Conservation (phyloP, 1,140 invertebrate species). For the Drosophila auraria region DNA sequence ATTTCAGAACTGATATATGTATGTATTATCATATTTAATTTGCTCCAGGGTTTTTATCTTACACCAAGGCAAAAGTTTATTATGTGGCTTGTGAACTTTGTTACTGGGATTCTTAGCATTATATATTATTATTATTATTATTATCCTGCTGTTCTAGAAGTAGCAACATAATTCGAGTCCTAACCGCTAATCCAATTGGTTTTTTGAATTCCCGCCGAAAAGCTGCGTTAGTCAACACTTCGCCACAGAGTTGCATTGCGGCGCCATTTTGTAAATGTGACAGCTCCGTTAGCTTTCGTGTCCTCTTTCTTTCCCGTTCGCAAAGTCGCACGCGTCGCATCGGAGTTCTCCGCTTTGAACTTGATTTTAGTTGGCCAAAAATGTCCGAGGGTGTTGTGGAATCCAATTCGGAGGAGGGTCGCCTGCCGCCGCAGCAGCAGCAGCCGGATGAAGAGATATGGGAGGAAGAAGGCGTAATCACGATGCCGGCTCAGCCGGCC, state of each 20-base stretch:
- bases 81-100: too few species aligned
- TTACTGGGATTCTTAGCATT: too few species aligned
- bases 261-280: constrained; percentile 39
- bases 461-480: constrained; percentile 28
- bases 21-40: too few species aligned
- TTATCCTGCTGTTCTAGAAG: too few species aligned
- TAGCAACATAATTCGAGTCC: too few species aligned
- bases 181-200: too few species aligned
- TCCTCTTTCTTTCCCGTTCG: constrained; percentile 42
- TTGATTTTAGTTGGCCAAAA: constrained; percentile 1
- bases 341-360: background rate
- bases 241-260: constrained; percentile 16
- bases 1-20: too few species aligned
- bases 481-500: constrained; percentile 57
- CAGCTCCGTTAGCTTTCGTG: constrained; percentile 26
- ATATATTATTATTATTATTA: too few species aligned
- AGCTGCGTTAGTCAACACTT: background rate
- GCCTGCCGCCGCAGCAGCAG: background rate
- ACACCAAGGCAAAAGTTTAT: too few species aligned
- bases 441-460: constrained; percentile 30
- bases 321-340: constrained; percentile 6
- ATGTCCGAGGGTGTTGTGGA: constrained; percentile 38
- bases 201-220: constrained; percentile 15
- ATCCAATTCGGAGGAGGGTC: constrained; percentile 12
- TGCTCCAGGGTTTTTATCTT: too few species aligned